These are phyloP conservation scores for Mystacornis crossleyi DNA, from an alignment of 2,113 vertebrate species.

Conservation along the genomic window DNA sequence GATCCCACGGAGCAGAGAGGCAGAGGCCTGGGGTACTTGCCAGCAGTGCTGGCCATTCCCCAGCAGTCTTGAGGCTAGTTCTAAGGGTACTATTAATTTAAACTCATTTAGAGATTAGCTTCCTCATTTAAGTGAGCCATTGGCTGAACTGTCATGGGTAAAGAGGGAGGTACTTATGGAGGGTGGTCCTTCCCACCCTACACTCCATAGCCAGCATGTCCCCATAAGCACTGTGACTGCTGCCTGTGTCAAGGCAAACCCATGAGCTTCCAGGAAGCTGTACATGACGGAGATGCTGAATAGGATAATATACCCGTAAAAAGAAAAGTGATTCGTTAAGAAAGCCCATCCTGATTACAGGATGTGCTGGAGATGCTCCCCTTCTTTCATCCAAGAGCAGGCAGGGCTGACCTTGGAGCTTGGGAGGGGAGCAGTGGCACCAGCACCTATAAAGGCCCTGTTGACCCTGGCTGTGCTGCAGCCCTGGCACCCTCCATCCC, in stretches of 20 bases:
- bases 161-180: neutral
- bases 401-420: neutral
- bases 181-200: neutral
- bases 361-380: neutral
- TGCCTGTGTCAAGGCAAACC: neutral
- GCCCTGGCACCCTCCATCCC: neutral
- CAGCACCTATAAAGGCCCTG: fast-evolving
- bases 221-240: neutral
- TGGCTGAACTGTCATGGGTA: neutral
- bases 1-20: neutral
- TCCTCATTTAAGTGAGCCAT: neutral
- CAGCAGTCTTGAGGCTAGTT: neutral
- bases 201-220: fast-evolving
- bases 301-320: neutral
- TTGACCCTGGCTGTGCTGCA: neutral
- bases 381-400: neutral
- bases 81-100: neutral
- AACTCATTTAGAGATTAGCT: fast-evolving
- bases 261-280: neutral
- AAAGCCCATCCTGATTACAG: neutral
- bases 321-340: neutral
- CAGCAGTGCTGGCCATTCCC: neutral
- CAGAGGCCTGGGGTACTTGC: neutral
- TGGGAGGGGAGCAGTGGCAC: neutral
- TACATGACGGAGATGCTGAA: neutral